Base-by-base conservation (phyloP, 2,113 vertebrate genomes). In the Mungos mungo region DNA sequence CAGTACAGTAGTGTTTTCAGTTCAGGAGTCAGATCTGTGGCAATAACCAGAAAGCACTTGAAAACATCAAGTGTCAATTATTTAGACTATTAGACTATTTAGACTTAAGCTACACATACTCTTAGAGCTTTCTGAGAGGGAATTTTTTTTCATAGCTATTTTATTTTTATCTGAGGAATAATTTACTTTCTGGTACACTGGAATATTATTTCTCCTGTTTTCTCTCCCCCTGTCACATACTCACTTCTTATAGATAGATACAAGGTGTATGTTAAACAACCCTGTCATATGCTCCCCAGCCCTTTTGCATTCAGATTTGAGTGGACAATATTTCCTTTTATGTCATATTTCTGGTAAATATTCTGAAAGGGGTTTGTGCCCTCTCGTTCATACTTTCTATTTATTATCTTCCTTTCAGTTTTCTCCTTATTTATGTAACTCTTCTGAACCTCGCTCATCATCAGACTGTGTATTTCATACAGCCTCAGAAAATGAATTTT, bases 391-490 rank as follows among this genome's bases (percentile, higher is more conserved):
- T 12, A 50, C 71, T 16, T 95, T 47, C 90, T 77, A 45, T 41
- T 76, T 72, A n/a, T 80, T 52, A 85, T 82, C 68, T 95, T 89
- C 80, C 87, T 89, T 90, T 90, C 10, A 29, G 76, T 95, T 47
- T 45, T 54, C 0, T 27, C 38, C 90, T 95, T 77, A 81, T 79
- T 63, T 94, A 88, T 41, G 0, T n/a, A 83, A 14, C 18, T 69
- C 45, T 81, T 92, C 8, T 45, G 95, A 81, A 66, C 65, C 54
- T 93, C 21, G 63, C 47, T 76, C 83, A 80, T 85, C 72, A 79
- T 16, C 66, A 82, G 74, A 85, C n/a, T 57, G 41, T 84, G 27
- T 81, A 85, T 96, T 92, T 98, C 54, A 84, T 96, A 94, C 31
- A 29, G 33, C 66, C 31, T 93, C 69, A 77, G 2, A 80, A 68